Base-by-base conservation (phyloP, 2,113 vertebrate genomes). In the Balaeniceps rex region DNA sequence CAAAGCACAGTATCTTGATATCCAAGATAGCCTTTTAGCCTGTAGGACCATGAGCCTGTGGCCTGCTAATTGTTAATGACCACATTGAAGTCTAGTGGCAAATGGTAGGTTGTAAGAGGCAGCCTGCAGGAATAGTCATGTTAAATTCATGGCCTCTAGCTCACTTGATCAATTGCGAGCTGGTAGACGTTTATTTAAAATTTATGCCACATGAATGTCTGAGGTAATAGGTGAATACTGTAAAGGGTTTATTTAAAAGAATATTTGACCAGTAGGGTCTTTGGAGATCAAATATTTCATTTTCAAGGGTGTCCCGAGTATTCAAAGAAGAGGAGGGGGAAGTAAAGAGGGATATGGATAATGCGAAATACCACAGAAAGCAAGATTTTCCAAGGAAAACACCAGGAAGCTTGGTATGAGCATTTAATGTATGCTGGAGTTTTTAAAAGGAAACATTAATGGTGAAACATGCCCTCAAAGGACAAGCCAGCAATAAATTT, bases 381-480 rank as follows among this genome's bases (percentile, higher is more conserved):
- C 83, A 96, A 95, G 91, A 97, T 97, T 94, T 98, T 98, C 98
- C 98, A 98, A 98, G 97, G 98, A 98, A 98, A 98, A 98, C 97
- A 98, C 87, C 94, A 97, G 92, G 96, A 97, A 98, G 96, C 82
- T 95, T 97, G 96, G 97, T 95, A 98, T 97, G 97, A 98, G 94
- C 97, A 97, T 98, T 98, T 98, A 98, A 98, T 97, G 97, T 97
- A 97, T 97, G 97, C 97, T 97, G 33, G 90, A 98, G 98, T 98
- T 98, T 98, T 98, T 98, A 97, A 98, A 98, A 98, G 98, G 98
- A 98, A 98, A 98, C 97, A 96, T 98, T 98, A 98, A 98, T 98
- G 97, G 97, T 97, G 97, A 98, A 98, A 97, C 97, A 95, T 98
- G 97, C 97, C 97, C 98, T 98, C 97, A 81, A 96, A 98, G 98